These are phyloP conservation scores for Gadus chalcogrammus DNA, from an alignment of 2,113 vertebrate genomes.

Conservation along the genomic window DNA sequence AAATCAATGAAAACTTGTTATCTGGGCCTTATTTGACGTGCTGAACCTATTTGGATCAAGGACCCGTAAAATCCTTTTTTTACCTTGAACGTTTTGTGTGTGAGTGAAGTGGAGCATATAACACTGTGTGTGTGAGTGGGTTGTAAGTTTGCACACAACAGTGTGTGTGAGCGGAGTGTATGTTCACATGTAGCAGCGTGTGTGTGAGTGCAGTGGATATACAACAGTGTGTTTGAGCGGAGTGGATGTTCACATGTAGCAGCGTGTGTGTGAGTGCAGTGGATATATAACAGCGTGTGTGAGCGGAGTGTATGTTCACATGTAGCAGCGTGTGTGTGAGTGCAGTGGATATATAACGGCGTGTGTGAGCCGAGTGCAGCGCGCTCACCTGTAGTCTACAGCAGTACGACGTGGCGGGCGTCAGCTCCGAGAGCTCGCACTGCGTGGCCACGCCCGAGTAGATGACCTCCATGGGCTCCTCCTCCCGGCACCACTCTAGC, in stretches of 20 bases:
- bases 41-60: too few relatives aligned
- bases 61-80: too few relatives aligned
- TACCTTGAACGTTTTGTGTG: not conserved
- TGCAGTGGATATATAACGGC: not conserved
- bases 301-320: not conserved
- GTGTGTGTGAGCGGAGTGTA: not conserved
- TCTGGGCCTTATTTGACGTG: too few relatives aligned
- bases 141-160: too few relatives aligned
- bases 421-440: slow-evolving; percentile 84
- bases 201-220: not conserved
- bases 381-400: slow-evolving; percentile 80
- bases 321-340: not conserved
- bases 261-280: not conserved
- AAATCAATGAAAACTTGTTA: too few relatives aligned
- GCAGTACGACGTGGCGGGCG: slow-evolving; percentile 85
- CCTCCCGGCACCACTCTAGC: slow-evolving; percentile 89
- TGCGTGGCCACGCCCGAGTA: slow-evolving; percentile 82
- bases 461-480: slow-evolving; percentile 82
- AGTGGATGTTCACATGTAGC: not conserved
- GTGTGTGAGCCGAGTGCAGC: not conserved
- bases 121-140: not conserved
- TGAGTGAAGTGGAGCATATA: not conserved
- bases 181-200: not conserved
- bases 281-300: not conserved
- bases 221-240: not conserved